A percentile compares a stretch with the other conserved stretches of the same genome.
Evolutionary conservation across 2,888 invertebrate genomes (phyloP).

Genomic region (Molorchus minor): DNA sequence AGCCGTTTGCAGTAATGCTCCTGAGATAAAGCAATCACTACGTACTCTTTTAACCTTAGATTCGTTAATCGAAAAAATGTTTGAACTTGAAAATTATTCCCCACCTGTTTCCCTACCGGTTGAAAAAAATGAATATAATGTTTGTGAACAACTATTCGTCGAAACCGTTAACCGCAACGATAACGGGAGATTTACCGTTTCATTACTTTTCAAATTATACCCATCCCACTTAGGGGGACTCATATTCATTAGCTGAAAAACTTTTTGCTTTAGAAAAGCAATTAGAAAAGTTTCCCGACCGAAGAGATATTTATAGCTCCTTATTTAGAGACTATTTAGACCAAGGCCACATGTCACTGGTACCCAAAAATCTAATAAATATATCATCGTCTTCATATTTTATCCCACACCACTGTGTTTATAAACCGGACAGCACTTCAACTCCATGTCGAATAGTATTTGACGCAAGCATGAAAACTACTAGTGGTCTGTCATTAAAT

Average conservation of each 20-base stretch:
- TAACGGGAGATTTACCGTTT: no score
- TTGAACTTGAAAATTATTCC: conserved; percentile 1
- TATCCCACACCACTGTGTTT: no score
- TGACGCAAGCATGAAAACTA: neutral
- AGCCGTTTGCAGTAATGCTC: neutral
- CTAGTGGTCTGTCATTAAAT: neutral
- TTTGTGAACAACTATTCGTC: conserved; percentile 6
- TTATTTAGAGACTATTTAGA: neutral
- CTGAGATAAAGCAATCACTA: neutral
- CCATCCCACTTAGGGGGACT: no score
- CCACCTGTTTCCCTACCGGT: neutral
- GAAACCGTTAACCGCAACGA: neutral
- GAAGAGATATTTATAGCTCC: neutral
- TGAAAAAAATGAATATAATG: neutral
- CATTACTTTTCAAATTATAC: no score
- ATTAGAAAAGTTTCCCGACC: neutral
- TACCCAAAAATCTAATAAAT: no score
- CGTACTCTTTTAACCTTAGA: neutral
- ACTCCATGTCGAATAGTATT: neutral
- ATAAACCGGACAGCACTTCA: no score
- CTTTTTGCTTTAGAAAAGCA: neutral
- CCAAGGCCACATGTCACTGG: neutral
- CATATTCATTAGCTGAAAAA: no score
- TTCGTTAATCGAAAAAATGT: no score
- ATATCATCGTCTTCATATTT: no score